Evolutionary conservation across 2,888 invertebrate genomes (phyloP).

Genomic region (Pachymerium ferrugineum): DNA sequence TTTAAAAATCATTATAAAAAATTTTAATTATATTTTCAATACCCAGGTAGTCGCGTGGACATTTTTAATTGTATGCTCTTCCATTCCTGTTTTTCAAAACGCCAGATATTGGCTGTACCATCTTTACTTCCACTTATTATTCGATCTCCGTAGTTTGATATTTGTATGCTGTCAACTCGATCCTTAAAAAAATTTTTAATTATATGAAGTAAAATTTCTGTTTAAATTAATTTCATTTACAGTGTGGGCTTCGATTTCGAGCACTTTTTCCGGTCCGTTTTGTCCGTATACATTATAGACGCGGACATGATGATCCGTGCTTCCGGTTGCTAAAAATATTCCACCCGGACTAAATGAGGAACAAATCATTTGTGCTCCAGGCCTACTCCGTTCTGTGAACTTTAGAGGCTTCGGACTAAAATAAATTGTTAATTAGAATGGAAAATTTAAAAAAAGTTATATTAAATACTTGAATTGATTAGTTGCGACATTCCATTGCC

Average conservation of each 20-base stretch:
- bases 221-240: conserved; percentile 41
- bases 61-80: conserved; percentile 67
- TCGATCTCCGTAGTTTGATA: conserved; percentile 79
- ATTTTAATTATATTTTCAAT: neutral
- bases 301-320: conserved; percentile 83
- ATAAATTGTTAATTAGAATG: conserved; percentile 44
- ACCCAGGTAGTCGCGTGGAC: conserved; percentile 41
- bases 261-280: conserved; percentile 68
- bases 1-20: conserved; percentile 34
- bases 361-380: conserved; percentile 94
- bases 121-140: conserved; percentile 95
- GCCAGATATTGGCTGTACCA: conserved; percentile 90
- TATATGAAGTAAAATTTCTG: neutral
- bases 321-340: conserved; percentile 85
- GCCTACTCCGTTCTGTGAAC: conserved; percentile 85
- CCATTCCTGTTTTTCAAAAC: conserved; percentile 86
- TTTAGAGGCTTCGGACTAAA: conserved; percentile 73
- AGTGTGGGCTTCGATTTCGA: conserved; percentile 72
- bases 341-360: conserved; percentile 84
- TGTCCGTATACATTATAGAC: conserved; percentile 77
- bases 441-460: neutral
- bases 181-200: conserved; percentile 53
- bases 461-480: conserved; percentile 57
- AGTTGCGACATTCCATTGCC: conserved; percentile 63
- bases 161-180: conserved; percentile 91